These are phyloP conservation scores for Harmothoe impar DNA, from an alignment of 2,888 invertebrate genomes.

Conservation along the genomic window DNA sequence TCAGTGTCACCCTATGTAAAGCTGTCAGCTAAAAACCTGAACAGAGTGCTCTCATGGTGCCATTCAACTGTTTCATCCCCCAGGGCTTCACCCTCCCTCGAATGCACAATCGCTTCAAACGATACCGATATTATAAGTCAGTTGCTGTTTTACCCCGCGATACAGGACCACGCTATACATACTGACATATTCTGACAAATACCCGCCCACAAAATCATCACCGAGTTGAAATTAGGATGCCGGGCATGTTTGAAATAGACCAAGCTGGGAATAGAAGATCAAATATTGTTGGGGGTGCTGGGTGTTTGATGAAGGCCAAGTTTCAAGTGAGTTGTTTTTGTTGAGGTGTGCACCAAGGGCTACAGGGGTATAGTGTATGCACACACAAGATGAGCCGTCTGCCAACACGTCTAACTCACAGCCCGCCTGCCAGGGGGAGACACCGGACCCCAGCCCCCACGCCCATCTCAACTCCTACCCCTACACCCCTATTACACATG, in stretches of 20 bases:
- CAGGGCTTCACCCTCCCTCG: background rate
- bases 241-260: slow-evolving; percentile 35
- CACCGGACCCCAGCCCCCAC: slow-evolving; percentile 14
- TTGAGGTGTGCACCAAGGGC: slow-evolving; percentile 42
- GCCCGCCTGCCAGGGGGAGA: background rate
- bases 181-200: slow-evolving; percentile 25
- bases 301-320: slow-evolving; percentile 45
- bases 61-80: background rate
- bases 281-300: slow-evolving; percentile 15
- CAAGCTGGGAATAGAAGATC: slow-evolving; percentile 26
- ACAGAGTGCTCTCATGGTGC: background rate
- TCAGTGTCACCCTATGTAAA: slow-evolving; percentile 37
- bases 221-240: slow-evolving; percentile 37
- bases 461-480: background rate
- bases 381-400: slow-evolving; percentile 24
- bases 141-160: background rate
- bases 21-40: background rate
- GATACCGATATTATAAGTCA: background rate
- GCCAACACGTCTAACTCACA: background rate
- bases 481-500: background rate
- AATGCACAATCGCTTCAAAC: slow-evolving; percentile 4
- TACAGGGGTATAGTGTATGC: slow-evolving; percentile 46
- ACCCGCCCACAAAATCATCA: slow-evolving; percentile 42
- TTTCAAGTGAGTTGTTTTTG: slow-evolving; percentile 44
- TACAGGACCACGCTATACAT: background rate